These are phyloP conservation scores for Threskiornis aethiopicus DNA, from an alignment of 2,797 vertebrate species.

Conservation along the genomic window DNA sequence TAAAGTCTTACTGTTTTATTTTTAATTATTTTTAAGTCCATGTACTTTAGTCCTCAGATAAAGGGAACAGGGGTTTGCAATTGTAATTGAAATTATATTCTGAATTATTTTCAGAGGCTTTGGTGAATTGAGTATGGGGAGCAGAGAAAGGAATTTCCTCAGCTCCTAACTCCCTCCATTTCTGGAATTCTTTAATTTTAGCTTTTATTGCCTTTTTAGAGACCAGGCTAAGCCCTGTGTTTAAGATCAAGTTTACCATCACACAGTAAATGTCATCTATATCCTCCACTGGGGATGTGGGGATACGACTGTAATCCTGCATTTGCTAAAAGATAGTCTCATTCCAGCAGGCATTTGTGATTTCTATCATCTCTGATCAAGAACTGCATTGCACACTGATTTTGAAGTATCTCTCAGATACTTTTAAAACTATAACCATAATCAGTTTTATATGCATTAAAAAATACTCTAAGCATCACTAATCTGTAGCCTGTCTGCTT, in stretches of 20 bases:
- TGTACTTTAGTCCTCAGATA: constrained; percentile 53
- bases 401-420: background rate
- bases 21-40: constrained; percentile 70
- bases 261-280: background rate
- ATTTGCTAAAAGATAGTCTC: background rate
- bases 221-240: background rate
- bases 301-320: background rate
- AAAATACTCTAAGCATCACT: background rate
- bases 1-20: constrained; percentile 58
- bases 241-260: background rate
- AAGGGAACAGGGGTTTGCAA: constrained; percentile 5
- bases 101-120: constrained; percentile 4
- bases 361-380: background rate
- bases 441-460: background rate
- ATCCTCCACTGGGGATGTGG: background rate
- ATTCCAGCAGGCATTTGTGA: background rate
- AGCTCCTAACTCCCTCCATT: background rate
- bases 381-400: background rate
- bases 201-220: background rate
- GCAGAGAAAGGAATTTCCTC: background rate
- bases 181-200: constrained; percentile 7
- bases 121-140: background rate
- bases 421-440: background rate
- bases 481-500: constrained; percentile 18
- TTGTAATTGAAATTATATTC: constrained; percentile 46